Evolutionary conservation across 2,797 vertebrate genomes (phyloP).

Genomic region (Sternotherus odoratus): DNA sequence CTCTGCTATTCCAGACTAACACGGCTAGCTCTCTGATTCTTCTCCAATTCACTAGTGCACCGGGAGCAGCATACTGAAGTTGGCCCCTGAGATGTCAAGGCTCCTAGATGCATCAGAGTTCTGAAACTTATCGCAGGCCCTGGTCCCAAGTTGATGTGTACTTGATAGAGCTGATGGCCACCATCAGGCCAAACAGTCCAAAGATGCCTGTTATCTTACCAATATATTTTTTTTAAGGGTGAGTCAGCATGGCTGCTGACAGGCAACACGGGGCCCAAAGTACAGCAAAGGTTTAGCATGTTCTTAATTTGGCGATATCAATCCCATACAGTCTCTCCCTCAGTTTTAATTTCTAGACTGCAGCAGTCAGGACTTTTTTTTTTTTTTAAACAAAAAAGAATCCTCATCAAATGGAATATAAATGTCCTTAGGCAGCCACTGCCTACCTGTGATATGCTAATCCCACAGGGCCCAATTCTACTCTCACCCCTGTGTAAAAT

Average conservation of each 20-base stretch:
- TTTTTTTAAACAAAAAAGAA: not conserved
- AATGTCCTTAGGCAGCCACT: not conserved
- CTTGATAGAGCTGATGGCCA: no score
- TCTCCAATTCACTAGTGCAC: no score
- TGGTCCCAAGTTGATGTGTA: not conserved
- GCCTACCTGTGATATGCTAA: not conserved
- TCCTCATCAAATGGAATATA: not conserved
- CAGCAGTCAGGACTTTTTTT: not conserved
- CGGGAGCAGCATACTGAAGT: no score
- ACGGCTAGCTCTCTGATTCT: no score
- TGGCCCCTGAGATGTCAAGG: no score
- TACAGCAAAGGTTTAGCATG: not conserved
- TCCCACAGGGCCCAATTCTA: not conserved
- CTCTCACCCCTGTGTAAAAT: not conserved
- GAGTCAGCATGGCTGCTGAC: not conserved
- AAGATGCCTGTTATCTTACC: no score
- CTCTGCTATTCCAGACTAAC: no score
- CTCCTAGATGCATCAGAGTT: not conserved
- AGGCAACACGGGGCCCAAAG: not conserved
- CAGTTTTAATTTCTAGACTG: not conserved
- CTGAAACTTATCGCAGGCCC: not conserved
- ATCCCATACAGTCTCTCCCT: not conserved
- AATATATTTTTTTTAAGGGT: not conserved
- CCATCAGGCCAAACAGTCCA: not conserved
- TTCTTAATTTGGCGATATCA: not conserved